A percentile compares a stretch with the other conserved stretches of the same genome.
Evolutionary conservation across 2,888 invertebrate species (phyloP).

Genomic region (Idaea straminata): DNA sequence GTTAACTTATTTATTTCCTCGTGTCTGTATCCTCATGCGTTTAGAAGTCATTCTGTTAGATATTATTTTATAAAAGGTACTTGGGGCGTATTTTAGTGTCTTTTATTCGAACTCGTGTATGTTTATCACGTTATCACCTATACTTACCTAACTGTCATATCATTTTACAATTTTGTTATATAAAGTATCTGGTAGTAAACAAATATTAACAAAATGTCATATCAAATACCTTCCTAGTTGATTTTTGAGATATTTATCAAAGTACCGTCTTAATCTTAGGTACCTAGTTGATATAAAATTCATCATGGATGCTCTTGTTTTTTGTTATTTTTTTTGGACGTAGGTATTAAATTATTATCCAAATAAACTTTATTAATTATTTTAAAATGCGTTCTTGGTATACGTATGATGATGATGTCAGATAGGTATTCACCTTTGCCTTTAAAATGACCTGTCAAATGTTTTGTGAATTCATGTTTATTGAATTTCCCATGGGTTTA

Average conservation of each 20-base stretch:
- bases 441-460: neutral
- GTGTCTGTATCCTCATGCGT: neutral
- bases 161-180: neutral
- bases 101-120: neutral
- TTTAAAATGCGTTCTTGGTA: neutral
- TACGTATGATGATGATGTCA: neutral
- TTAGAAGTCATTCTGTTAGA: neutral
- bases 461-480: neutral
- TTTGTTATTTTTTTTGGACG: neutral
- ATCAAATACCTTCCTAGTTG: neutral
- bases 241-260: neutral
- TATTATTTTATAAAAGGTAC: neutral
- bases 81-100: neutral
- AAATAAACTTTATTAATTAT: neutral
- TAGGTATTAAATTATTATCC: neutral
- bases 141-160: neutral
- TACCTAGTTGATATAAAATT: neutral
- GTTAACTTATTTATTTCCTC: neutral
- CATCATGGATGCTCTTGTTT: neutral
- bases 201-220: neutral
- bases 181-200: neutral
- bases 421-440: neutral
- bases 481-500: constrained; percentile 1
- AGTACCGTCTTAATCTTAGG: neutral
- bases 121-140: neutral